Percentiles rank a stretch among this genome's conserved stretches.
Evolutionary conservation across 2,888 invertebrate species (phyloP).

Genomic region (Chromoteleia sp.): DNA sequence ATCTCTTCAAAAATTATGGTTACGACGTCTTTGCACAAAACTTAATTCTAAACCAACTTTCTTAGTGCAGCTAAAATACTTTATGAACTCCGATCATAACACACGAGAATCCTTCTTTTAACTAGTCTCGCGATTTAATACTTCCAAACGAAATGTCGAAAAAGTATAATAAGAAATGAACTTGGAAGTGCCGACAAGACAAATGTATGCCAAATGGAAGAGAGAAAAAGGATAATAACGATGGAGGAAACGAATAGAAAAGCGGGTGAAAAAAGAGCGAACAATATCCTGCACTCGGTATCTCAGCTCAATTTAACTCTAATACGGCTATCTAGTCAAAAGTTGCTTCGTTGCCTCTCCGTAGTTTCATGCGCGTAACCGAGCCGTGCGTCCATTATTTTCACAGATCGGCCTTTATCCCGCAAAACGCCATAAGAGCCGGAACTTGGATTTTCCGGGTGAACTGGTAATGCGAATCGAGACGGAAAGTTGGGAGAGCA

Average conservation of each 20-base stretch:
- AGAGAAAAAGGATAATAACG: constrained; percentile 34
- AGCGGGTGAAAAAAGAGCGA: constrained; percentile 15
- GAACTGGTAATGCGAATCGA: constrained; percentile 59
- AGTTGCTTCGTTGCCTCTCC: constrained; percentile 19
- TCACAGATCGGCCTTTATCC: constrained; percentile 52
- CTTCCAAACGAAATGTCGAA: constrained; percentile 38
- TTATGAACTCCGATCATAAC: constrained; percentile 43
- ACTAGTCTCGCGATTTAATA: constrained; percentile 27
- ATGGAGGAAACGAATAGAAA: constrained; percentile 9
- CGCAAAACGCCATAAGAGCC: constrained; percentile 46
- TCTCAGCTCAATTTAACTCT: constrained; percentile 63
- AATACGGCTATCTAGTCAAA: constrained; percentile 60
- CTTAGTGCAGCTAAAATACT: constrained; percentile 29
- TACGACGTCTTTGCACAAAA: constrained; percentile 20
- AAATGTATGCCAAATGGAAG: constrained; percentile 13
- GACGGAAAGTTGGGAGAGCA: constrained; percentile 57
- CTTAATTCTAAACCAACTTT: constrained; percentile 46
- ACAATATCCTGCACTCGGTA: constrained; percentile 47
- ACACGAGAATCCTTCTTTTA: constrained; percentile 46
- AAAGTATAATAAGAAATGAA: constrained; percentile 46
- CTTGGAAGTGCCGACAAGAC: constrained; percentile 17
- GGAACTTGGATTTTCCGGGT: constrained; percentile 65
- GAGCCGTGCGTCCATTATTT: constrained; percentile 50
- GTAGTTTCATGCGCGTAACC: constrained; percentile 25
- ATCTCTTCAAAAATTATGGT: too few species aligned